Evolutionary conservation across 2,888 invertebrate genomes (phyloP).

Genomic region (Teleogryllus oceanicus): DNA sequence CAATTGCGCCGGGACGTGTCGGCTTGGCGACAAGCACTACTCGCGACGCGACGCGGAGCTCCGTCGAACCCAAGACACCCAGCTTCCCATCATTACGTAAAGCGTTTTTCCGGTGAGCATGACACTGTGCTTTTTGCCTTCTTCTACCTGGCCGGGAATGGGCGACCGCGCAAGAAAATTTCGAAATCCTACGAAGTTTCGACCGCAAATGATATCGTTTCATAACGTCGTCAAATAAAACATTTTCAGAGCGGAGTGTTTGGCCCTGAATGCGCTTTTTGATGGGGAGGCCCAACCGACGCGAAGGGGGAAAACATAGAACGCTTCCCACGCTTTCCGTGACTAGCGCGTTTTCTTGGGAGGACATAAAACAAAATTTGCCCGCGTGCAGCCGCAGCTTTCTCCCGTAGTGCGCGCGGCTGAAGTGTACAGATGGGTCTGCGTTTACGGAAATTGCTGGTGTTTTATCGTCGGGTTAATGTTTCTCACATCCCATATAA

Average conservation of each 20-base stretch:
- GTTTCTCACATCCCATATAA: too few relatives aligned
- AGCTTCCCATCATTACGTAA: too few relatives aligned
- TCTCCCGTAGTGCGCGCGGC: not conserved
- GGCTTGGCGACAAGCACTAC: too few relatives aligned
- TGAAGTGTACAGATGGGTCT: not conserved
- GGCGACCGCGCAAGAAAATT: not conserved
- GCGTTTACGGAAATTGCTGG: too few relatives aligned
- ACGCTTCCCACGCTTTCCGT: conserved; percentile 3
- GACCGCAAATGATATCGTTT: not conserved
- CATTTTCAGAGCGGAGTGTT: conserved; percentile 3
- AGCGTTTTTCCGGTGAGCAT: too few relatives aligned
- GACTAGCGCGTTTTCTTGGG: not conserved
- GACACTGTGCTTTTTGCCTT: too few relatives aligned
- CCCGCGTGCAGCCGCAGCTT: not conserved
- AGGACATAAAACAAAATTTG: not conserved
- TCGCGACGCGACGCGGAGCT: too few relatives aligned
- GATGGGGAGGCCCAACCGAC: not conserved
- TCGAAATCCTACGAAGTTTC: not conserved
- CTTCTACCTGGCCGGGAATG: too few relatives aligned
- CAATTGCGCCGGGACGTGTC: too few relatives aligned
- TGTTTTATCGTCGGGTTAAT: too few relatives aligned
- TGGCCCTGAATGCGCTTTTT: not conserved
- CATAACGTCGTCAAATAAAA: not conserved
- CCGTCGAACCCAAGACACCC: too few relatives aligned
- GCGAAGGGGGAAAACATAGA: not conserved